Conservation (phyloP, 1,140 invertebrate genomes). For the Conus ventricosus region DNA sequence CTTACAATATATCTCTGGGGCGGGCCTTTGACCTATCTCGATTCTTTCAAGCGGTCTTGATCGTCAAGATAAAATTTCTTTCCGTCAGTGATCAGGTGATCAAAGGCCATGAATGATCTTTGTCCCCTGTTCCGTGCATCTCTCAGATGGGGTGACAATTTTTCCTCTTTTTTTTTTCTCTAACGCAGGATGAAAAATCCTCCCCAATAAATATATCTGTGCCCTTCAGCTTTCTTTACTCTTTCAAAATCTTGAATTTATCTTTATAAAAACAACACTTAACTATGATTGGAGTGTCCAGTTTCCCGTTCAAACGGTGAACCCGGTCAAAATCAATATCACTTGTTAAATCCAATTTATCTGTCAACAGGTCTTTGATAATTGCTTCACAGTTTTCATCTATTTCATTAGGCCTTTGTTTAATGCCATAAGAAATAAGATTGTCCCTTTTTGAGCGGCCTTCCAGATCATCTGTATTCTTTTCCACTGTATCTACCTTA, state of each 20-base stretch:
- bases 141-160: background rate
- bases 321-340: slow-evolving; percentile 2
- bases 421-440: background rate
- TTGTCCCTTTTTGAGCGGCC: background rate
- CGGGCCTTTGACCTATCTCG: background rate
- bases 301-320: background rate
- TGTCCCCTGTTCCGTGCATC: background rate
- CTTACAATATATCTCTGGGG: background rate
- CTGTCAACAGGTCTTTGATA: background rate
- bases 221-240: background rate
- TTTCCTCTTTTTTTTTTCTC: background rate
- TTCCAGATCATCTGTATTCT: background rate
- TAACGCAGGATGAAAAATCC: background rate
- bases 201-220: slow-evolving; percentile 1
- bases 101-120: background rate
- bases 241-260: background rate
- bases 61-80: background rate
- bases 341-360: background rate
- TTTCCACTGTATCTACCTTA: background rate
- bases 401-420: background rate
- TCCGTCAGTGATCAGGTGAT: background rate
- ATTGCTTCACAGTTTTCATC: background rate
- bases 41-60: background rate
- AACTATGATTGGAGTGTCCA: background rate
- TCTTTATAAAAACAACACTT: background rate